Evolutionary conservation across 2,113 vertebrate genomes (phyloP), one percentile per base, ranked within the genome.

Genomic region (Propithecus coquereli): DNA sequence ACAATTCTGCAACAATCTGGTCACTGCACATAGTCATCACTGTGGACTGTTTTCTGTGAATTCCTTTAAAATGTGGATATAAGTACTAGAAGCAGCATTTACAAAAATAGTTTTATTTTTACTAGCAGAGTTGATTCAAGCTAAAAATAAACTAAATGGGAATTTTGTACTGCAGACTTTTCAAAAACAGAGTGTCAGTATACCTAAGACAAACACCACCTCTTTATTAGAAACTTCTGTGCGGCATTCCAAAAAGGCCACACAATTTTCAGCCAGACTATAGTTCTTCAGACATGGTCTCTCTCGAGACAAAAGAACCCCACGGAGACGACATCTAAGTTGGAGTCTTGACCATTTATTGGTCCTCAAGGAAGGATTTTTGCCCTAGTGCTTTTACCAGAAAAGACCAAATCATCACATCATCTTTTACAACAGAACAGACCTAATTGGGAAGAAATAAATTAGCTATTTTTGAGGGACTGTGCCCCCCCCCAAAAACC

Each of bases 91-190:
- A 87, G 87, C 47, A 82, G 76, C 70, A 93, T 76, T 81, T 84
- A 91, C 45, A 95, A 96, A 97, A 96, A 98, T 80, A 97, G 86
- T 68, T 91, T 88, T 95, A 90, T 93, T 97, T 97, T 96, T 97
- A 96, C 89, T 90, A 97, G 83, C 87, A 93, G 89, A 96, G 93
- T 74, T 95, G 94, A 93, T 70, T 81, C 65, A 96, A 95, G 94
- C 70, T 94, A 96, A 97, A 97, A 97, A 96, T 82, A 97, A 89
- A 87, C 57, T 23, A 87, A 85, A 94, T 94, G 79, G 95, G 88
- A 94, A 97, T 96, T 94, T 71, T 93, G 92, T 94, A 87, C 23
- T 50, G 23, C 34, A 95, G 94, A 76, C 40, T 95, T 96, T 83
- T 97, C 63, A 94, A 94, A 95, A 94, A 52, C 73, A 87, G 34